Percentiles rank a stretch among this genome's conserved stretches.
phyloP scores from a whole-genome alignment of 2,797 vertebrate species.

The Lagocephalus sceleratus region DNA sequence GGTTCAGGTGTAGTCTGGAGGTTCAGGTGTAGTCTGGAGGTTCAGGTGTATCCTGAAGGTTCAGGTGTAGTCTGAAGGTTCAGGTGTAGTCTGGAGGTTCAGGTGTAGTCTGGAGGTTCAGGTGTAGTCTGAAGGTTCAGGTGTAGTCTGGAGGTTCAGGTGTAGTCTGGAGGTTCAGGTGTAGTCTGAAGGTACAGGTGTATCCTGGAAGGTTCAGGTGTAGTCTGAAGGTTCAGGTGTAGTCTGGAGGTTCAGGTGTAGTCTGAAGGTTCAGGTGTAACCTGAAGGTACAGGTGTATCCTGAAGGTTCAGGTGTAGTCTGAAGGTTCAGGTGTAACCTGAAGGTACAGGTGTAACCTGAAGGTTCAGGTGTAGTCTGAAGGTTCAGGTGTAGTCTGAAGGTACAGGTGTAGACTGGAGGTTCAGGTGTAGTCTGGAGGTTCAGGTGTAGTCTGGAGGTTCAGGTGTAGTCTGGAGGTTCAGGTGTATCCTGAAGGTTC shows the following conservation, averaged over 20 bases:
- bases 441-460: too few species aligned
- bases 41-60: too few species aligned
- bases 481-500: too few species aligned
- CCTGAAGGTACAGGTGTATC: conserved; percentile 61
- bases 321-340: conserved; percentile 78
- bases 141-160: too few species aligned
- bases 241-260: too few species aligned
- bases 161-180: neutral
- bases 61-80: neutral
- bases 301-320: neutral
- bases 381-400: neutral
- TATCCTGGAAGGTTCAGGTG: neutral
- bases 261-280: neutral
- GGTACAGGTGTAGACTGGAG: too few species aligned
- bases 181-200: conserved; percentile 51
- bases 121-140: too few species aligned
- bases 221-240: neutral
- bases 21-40: neutral
- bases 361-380: neutral
- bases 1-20: too few species aligned
- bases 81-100: too few species aligned
- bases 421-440: neutral
- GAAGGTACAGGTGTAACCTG: too few species aligned
- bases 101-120: neutral
- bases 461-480: neutral